phyloP scores from a whole-genome alignment of 1,140 invertebrate genomes.

The Paraescarpia echinospica region DNA sequence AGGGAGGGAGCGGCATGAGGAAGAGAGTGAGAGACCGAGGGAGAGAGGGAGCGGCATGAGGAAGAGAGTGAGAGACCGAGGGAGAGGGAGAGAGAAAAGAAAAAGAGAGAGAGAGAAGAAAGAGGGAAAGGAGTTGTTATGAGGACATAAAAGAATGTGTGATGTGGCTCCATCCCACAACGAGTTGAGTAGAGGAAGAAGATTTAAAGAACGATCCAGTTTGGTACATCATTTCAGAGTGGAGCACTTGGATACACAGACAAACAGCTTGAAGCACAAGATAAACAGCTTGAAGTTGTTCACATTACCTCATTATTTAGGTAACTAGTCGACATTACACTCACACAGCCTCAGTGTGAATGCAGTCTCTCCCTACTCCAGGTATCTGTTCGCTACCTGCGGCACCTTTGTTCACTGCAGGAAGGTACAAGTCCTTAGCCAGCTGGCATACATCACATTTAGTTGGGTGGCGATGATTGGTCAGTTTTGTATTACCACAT shows the following conservation, averaged over 20 bases:
- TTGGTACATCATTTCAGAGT: neutral
- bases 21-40: no score
- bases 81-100: neutral
- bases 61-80: no score
- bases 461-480: neutral
- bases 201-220: neutral
- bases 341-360: neutral
- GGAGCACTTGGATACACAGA: neutral
- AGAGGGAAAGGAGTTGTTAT: neutral
- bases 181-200: neutral
- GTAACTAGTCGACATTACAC: neutral
- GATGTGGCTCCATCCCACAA: neutral
- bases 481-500: neutral
- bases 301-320: neutral
- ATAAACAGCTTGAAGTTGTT: neutral
- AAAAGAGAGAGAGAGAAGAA: neutral
- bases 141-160: neutral
- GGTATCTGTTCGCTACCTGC: neutral
- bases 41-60: no score
- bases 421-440: neutral
- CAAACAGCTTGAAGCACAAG: neutral
- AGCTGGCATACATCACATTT: neutral
- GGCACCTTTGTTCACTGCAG: neutral
- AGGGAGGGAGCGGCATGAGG: no score
- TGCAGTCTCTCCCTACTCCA: neutral